Evolutionary conservation across 2,113 vertebrate genomes (phyloP), one percentile per base, ranked within the genome.

Genomic region (Phodopus roborovskii): DNA sequence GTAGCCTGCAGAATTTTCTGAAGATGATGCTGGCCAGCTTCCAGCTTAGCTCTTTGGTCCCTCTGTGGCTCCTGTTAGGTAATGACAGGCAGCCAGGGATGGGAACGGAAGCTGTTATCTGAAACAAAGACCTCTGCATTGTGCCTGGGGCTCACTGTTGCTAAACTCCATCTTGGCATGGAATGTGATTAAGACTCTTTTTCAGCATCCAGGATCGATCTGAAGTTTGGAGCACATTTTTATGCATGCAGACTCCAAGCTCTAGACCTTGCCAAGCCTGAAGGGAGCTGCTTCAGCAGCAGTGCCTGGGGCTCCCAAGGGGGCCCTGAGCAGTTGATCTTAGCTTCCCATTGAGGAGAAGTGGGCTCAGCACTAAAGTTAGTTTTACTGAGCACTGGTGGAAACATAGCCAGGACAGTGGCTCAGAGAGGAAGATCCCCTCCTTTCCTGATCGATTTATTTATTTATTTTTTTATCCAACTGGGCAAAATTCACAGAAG

Each of bases 171-270:
- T 93, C 89, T 96, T 82, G 92, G 77, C 96, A 28, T 13, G 45
- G 81, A 82, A 53, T 93, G 96, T 82, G 90, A 86, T 95, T 91
- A 86, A 89, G 83, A 77, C 62, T 88, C 81, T 48, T 62, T 62
- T 78, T 90, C 87, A 91, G 22, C 84, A 58, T 96, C 90, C 70
- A 73, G 71, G 39, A 81, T 68, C 0, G 5, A 90, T 42, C 48
- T 88, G 82, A 68, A 90, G 88, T 93, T 94, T 93, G 90, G 84
- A 93, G 22, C 56, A 66, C 5, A 7, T 91, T 95, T 96, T 89
- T 88, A 89, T 68, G 94, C 82, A 58, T 33, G 20, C 70, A 94
- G 26, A 95, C 88, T 86, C 92, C n/a, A 70, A 58, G 60, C 79
- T 82, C 87, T 68, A 78, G 90, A n/a, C 42, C 20, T 20, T 60